These are phyloP conservation scores for Danaus melanippus DNA, from an alignment of 1,140 invertebrate genomes.

Conservation along the genomic window DNA sequence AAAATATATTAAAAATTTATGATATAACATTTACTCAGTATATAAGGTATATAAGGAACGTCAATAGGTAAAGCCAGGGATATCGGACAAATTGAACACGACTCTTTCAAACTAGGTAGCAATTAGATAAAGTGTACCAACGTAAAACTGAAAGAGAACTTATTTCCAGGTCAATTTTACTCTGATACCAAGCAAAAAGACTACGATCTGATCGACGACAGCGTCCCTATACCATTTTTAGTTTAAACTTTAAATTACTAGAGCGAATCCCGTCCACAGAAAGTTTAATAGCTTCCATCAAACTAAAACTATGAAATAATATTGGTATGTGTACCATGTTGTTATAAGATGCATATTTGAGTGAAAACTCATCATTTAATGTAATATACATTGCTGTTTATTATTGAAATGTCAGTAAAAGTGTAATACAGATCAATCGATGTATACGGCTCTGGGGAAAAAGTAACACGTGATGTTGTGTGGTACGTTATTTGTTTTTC, in stretches of 20 bases:
- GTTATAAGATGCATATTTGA: conserved; percentile 1
- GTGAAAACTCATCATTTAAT: not conserved
- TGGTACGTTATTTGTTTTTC: conserved; percentile 28
- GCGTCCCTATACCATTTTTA: conserved; percentile 29
- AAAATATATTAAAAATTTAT: too few species aligned
- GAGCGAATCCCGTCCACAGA: conserved; percentile 26
- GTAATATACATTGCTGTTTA: conserved; percentile 7
- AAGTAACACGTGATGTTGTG: not conserved
- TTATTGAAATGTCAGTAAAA: not conserved
- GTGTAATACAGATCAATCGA: conserved; percentile 5
- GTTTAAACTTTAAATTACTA: conserved; percentile 48
- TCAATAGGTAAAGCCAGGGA: too few species aligned
- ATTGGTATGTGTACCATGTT: conserved; percentile 9
- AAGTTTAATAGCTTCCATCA: conserved; percentile 36
- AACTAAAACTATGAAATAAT: conserved; percentile 23
- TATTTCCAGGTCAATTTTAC: conserved; percentile 4
- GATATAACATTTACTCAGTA: too few species aligned
- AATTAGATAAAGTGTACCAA: conserved; percentile 5
- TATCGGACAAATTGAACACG: too few species aligned
- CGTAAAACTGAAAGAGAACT: conserved; percentile 2
- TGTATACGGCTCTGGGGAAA: conserved; percentile 1
- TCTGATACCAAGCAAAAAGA: not conserved
- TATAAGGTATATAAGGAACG: too few species aligned
- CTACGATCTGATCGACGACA: conserved; percentile 7
- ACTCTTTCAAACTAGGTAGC: not conserved